Evolutionary conservation across 1,140 invertebrate species (phyloP).

Genomic region (Ostrea edulis): DNA sequence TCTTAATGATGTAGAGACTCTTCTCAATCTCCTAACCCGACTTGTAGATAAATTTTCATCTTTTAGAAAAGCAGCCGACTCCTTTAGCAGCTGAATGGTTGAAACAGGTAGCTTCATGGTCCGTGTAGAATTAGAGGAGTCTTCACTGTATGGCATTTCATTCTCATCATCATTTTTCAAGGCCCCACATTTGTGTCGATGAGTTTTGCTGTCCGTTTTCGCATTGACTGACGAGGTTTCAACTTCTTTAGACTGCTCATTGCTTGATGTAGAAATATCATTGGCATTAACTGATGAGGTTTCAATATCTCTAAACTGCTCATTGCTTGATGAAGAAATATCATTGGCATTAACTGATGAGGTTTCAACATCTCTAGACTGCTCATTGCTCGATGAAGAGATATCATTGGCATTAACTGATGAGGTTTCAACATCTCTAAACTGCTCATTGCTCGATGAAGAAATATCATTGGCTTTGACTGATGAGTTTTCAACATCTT

Average conservation of each 20-base stretch:
- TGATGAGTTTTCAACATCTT: background rate
- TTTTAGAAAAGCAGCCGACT: slow-evolving; percentile 1
- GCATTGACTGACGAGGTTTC: background rate
- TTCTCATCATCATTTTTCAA: background rate
- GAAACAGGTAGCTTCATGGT: background rate
- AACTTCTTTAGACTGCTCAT: background rate
- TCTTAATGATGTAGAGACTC: background rate
- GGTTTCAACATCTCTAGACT: background rate
- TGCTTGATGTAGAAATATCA: background rate
- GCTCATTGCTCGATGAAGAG: too few species aligned
- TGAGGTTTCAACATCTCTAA: background rate
- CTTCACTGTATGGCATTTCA: background rate
- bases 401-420: too few species aligned
- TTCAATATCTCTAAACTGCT: background rate
- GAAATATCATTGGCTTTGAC: too few species aligned
- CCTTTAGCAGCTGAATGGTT: slow-evolving; percentile 1
- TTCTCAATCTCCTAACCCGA: background rate
- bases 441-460: too few species aligned
- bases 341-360: too few species aligned
- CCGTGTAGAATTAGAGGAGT: background rate
- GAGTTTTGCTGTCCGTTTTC: too few species aligned
- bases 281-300: background rate
- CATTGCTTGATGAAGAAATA: too few species aligned
- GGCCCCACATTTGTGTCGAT: too few species aligned
- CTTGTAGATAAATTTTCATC: slow-evolving; percentile 7